Evolutionary conservation across 2,888 invertebrate genomes (phyloP).

Genomic region (Physocephala rufipes): DNA sequence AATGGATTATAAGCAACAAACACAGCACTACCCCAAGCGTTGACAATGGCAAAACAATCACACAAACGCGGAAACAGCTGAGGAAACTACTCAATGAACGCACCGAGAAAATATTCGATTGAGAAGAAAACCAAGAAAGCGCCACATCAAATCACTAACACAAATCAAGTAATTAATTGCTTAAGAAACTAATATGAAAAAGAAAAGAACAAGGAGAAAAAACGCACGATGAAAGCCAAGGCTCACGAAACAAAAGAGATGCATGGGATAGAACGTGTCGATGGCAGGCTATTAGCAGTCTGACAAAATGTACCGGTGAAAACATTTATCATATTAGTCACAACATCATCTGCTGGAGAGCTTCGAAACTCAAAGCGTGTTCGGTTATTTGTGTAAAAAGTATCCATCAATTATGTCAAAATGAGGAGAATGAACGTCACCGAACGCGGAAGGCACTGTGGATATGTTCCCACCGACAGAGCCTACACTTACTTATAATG

Average conservation of each 20-base stretch:
- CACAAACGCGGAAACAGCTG: neutral
- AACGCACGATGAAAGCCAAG: neutral
- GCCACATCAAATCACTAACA: conserved; percentile 21
- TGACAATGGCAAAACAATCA: no score
- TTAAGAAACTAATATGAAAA: neutral
- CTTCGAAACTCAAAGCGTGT: neutral
- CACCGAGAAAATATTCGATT: conserved; percentile 7
- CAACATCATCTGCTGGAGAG: neutral
- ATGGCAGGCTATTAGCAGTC: neutral
- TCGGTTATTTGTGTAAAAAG: neutral
- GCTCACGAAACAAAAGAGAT: no score
- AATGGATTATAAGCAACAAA: conserved; percentile 27
- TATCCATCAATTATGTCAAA: neutral
- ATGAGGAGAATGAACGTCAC: neutral
- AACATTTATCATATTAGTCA: neutral
- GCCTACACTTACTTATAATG: no score
- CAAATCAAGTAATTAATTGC: conserved; percentile 35
- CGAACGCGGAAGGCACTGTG: neutral
- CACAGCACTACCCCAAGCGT: neutral
- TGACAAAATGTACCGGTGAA: neutral
- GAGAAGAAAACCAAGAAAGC: neutral
- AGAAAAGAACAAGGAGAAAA: neutral
- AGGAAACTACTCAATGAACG: neutral
- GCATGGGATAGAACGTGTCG: no score
- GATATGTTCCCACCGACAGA: no score